Base-by-base conservation (phyloP, 2,797 vertebrate species). In the Hydrolagus colliei region DNA sequence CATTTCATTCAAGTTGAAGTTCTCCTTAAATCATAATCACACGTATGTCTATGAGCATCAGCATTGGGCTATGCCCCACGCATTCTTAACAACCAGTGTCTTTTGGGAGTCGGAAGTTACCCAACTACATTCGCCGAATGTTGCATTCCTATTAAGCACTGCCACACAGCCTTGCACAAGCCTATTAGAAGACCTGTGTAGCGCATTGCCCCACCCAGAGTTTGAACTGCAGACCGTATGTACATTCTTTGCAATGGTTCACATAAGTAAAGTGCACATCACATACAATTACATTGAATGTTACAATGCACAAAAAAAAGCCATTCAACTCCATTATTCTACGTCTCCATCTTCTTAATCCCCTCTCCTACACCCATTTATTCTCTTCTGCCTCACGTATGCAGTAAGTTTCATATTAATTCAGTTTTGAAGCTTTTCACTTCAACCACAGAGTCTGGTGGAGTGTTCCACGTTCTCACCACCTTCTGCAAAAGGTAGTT, bases 1-100 rank as follows among this genome's bases (percentile, higher is more conserved):
- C 63, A 84, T 67, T 84, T 71, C 20, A 84, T 84, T 84, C 41
- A 67, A 35, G 32, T 18, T 52, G 79, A 27, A 84, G 20, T 84
- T 84, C 11, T 35, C 52, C 8, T 84, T 84, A 84, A 71, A 84
- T 68, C 65, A 71, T 67, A n/a, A 52, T 84, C 41, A 84, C 41
- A 41, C n/a, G n/a, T 84, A 63, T n/a, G 65, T 4, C 18, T 5
- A 84, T 52, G 65, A 71, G 65, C 18, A 41, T 32, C 22, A 9
- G 14, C 62, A 67, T 0, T 14, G 20, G 22, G 7, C n/a, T 77
- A 63, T 84, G 32, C 71, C 65, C 18, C 63, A 68, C 4, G 41
- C 12, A 71, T 71, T 84, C 65, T 35, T 84, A 35, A 18, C 79
- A 84, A 67, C 16, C 35, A 11, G 16, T 41, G 52, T 27, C 79